Conservation (phyloP, 2,888 invertebrate species). For the Ophion costatus region DNA sequence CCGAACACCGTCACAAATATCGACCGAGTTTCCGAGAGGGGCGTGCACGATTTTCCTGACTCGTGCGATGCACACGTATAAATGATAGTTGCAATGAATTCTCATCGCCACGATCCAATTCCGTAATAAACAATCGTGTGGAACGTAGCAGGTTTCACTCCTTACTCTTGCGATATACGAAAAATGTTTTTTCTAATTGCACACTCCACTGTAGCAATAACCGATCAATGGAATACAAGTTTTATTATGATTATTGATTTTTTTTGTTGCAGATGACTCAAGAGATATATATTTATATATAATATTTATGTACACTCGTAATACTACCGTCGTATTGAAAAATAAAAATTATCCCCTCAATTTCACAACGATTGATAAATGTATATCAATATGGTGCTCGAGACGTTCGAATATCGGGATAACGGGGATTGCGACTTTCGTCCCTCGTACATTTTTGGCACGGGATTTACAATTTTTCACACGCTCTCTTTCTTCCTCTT, state of each 20-base stretch:
- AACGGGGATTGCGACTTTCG: constrained; percentile 32
- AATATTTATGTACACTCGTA: constrained; percentile 62
- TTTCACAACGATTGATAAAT: constrained; percentile 60
- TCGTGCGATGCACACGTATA: neutral
- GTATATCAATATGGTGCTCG: constrained; percentile 55
- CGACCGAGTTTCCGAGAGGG: neutral
- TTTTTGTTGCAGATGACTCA: constrained; percentile 48
- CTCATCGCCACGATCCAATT: neutral
- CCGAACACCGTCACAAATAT: neutral
- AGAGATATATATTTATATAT: constrained; percentile 46
- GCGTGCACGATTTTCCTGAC: neutral
- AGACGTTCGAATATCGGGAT: constrained; percentile 33
- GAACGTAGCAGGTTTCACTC: neutral
- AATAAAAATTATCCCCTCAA: constrained; percentile 63
- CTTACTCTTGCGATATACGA: constrained; percentile 18
- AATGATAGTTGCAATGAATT: neutral
- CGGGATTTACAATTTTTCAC: constrained; percentile 61
- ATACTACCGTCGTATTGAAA: constrained; percentile 64
- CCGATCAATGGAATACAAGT: constrained; percentile 58
- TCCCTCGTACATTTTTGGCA: constrained; percentile 63
- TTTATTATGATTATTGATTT: constrained; percentile 24
- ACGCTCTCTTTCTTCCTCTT: constrained; percentile 1
- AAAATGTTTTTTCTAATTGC: constrained; percentile 40
- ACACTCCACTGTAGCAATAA: constrained; percentile 36
- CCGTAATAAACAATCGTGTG: neutral